Conservation (phyloP, 1,140 invertebrate species). For the Diachasma alloeum region DNA sequence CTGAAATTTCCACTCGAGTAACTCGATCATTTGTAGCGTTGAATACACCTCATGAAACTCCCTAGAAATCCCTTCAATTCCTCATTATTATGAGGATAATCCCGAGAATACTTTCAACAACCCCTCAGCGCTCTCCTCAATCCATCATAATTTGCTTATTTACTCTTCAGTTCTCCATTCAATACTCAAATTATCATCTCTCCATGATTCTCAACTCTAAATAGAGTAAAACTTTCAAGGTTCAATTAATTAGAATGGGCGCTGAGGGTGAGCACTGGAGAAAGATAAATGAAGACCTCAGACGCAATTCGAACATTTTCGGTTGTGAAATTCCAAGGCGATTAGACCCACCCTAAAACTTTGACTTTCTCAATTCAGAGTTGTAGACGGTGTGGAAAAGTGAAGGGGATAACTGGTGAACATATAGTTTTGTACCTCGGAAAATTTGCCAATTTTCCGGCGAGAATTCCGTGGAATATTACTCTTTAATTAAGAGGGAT, state of each 20-base stretch:
- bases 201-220: not conserved
- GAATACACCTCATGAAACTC: too few species aligned
- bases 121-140: too few species aligned
- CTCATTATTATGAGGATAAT: too few species aligned
- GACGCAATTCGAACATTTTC: conserved; percentile 2
- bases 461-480: not conserved
- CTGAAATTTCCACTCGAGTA: too few species aligned
- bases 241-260: conserved; percentile 1
- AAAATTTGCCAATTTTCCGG: not conserved
- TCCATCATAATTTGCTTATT: not conserved
- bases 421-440: not conserved
- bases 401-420: not conserved
- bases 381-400: not conserved
- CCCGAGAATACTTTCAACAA: too few species aligned
- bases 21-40: too few species aligned
- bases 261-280: not conserved
- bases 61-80: too few species aligned
- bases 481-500: not conserved
- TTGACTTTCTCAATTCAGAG: not conserved
- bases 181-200: not conserved
- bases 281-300: conserved; percentile 11
- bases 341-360: conserved; percentile 7
- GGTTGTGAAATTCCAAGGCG: not conserved
- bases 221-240: not conserved
- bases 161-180: not conserved